These are phyloP conservation scores for Noctilio leporinus DNA, from an alignment of 2,113 vertebrate species.

Conservation along the genomic window DNA sequence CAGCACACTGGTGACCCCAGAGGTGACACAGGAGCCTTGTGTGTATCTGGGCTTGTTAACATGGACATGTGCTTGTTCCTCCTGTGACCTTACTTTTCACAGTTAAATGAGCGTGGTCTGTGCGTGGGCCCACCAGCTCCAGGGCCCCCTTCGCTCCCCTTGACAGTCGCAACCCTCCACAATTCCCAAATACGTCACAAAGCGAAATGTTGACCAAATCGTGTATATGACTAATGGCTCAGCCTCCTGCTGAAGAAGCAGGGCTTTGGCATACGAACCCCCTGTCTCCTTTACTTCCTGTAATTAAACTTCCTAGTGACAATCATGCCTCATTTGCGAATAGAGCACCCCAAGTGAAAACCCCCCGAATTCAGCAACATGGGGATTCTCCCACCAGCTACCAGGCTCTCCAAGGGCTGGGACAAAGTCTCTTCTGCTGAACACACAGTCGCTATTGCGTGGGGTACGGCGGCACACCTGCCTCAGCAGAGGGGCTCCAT, in stretches of 20 bases:
- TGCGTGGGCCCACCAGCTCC: background rate
- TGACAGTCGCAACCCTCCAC: background rate
- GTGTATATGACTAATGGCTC: too few relatives aligned
- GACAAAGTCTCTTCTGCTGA: too few relatives aligned
- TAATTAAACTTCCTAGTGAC: background rate
- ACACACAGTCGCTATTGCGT: background rate
- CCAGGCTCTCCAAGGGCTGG: background rate
- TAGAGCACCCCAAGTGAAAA: background rate
- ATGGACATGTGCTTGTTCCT: background rate
- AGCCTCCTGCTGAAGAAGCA: too few relatives aligned
- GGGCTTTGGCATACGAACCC: background rate
- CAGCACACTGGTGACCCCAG: background rate
- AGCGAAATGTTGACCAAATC: background rate
- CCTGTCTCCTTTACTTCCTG: background rate
- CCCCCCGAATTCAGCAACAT: background rate
- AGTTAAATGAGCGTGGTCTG: too few relatives aligned
- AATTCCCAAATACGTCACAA: background rate
- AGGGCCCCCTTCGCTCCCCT: background rate
- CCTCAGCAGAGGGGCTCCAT: background rate
- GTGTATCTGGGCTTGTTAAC: fast-evolving
- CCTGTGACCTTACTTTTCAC: background rate
- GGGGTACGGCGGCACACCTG: background rate
- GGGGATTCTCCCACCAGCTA: background rate
- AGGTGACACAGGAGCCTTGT: background rate
- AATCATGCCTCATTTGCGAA: background rate